Base-by-base conservation (phyloP, 2,113 vertebrate genomes). In the Takifugu bimaculatus region DNA sequence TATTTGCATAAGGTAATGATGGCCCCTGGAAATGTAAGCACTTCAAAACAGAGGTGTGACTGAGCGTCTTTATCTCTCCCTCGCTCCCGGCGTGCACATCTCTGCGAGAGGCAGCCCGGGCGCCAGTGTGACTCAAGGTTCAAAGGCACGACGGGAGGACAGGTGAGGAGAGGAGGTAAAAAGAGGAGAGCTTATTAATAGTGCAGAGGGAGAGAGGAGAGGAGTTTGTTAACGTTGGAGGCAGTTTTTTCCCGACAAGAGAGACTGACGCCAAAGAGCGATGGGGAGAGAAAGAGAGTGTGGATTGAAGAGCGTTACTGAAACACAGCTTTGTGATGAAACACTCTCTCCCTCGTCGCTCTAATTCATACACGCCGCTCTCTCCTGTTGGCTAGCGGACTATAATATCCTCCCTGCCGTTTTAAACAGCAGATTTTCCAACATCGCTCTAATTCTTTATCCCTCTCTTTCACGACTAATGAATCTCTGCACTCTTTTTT, bases 1-100 rank as follows among this genome's bases (percentile, higher is more conserved):
- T 67, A 87, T 87, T 88, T 88, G 78, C 81, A 85, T 84, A 80
- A 80, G 77, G 73, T 87, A 88, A 85, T 88, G 85, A 82, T 65
- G 61, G 66, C 71, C 79, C 70, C 72, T 60, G 70, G 66, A 81
- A 73, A 83, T 54, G 57, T 65, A 65, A 14, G 32, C 54, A 62
- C 49, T 62, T 57, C 50, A 69, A 74, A 74, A 66, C 35, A 35
- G 56, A 70, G 57, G 68, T 59, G 54, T 57, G 60, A 35, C 45
- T 63, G 28, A 60, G 50, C 59, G 0, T 27, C 26, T 50, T 3
- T 54, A 26, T n/a, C 15, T 13, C 39, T 27, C 35, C 72, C 27
- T 66, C 59, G 32, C 48, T 60, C 42, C 58, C 12, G 10, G 50
- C 27, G 26, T 67, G 48, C 28, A 26, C 49, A 13, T 57, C n/a